Percentiles rank a stretch among this genome's conserved stretches.
Conservation (phyloP, 2,113 vertebrate genomes). For the Danionella cerebrum region DNA sequence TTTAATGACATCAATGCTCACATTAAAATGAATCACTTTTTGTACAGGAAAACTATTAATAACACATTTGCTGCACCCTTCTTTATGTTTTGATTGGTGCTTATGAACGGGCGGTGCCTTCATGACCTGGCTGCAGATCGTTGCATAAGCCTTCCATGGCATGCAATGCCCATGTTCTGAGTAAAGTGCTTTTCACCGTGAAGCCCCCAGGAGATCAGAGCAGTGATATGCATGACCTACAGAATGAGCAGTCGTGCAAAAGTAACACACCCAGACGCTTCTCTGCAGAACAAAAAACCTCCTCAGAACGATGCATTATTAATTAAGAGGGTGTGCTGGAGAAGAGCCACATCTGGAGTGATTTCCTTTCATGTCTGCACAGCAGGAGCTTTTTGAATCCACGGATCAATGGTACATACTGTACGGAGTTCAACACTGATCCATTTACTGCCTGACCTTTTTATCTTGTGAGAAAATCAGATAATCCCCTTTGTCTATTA, state of each 20-base stretch:
- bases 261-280: constrained; percentile 28
- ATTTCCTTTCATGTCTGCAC: constrained; percentile 1
- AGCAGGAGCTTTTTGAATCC: background rate
- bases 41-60: too few relatives aligned
- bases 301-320: constrained; percentile 40
- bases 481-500: background rate
- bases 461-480: background rate
- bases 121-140: constrained; percentile 1
- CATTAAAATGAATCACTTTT: too few relatives aligned
- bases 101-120: background rate
- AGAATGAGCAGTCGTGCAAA: constrained; percentile 2
- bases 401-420: background rate
- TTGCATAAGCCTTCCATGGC: constrained; percentile 27
- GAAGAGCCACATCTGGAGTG: constrained; percentile 21
- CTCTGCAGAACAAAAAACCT: constrained; percentile 9
- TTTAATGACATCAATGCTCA: too few relatives aligned
- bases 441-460: background rate
- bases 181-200: background rate
- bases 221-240: constrained; percentile 19
- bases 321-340: constrained; percentile 18
- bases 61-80: too few relatives aligned
- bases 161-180: background rate
- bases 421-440: background rate
- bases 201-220: constrained; percentile 17
- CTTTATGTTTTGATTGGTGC: too few relatives aligned